Evolutionary conservation across 2,797 vertebrate species (phyloP).

Genomic region (Spinus olivaceus): DNA sequence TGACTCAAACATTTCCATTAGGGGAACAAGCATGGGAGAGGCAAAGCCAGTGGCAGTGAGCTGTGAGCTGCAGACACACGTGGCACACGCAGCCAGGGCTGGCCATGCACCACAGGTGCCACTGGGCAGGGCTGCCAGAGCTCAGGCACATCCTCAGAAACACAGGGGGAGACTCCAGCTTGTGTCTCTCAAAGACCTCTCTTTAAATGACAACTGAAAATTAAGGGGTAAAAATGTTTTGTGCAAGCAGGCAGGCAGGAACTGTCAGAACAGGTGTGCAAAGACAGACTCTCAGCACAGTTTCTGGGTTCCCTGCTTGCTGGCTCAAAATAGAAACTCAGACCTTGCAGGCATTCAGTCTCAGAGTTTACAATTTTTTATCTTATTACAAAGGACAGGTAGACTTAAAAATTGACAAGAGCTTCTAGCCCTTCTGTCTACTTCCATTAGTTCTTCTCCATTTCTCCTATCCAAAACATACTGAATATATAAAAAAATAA

Average conservation of each 20-base stretch:
- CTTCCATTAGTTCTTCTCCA: neutral
- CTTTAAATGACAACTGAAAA: neutral
- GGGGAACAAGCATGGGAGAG: rapidly evolving
- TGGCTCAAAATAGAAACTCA: neutral
- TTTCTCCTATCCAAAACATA: neutral
- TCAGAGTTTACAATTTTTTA: neutral
- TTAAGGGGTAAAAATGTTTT: neutral
- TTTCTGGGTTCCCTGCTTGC: neutral
- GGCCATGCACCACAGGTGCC: rapidly evolving
- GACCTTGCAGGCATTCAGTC: neutral
- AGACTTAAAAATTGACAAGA: slow-evolving; percentile 9
- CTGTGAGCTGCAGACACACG: rapidly evolving
- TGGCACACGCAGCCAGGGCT: neutral
- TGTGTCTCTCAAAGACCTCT: neutral
- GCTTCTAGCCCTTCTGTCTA: neutral
- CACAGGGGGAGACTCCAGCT: neutral
- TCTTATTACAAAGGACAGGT: slow-evolving; percentile 5
- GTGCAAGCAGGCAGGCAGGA: neutral
- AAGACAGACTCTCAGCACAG: neutral
- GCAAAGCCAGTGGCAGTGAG: rapidly evolving
- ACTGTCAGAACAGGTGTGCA: neutral
- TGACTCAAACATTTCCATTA: neutral
- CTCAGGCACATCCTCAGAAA: neutral
- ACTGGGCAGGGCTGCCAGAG: neutral
- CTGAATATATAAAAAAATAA: neutral